Evolutionary conservation across 2,797 vertebrate species (phyloP).

Genomic region (Pangasius djambal): DNA sequence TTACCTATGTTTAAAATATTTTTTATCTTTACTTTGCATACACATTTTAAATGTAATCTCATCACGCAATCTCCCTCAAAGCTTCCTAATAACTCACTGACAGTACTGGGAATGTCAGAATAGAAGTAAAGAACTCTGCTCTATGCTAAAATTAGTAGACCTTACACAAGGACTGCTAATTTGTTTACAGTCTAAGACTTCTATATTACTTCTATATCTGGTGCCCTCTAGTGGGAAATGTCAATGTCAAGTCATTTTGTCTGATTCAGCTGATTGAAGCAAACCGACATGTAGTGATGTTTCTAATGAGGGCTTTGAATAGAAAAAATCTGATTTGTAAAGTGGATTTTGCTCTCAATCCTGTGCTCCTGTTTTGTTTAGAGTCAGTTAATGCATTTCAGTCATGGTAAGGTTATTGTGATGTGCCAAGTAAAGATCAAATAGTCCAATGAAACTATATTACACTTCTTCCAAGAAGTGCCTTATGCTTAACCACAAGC

Average conservation of each 20-base stretch:
- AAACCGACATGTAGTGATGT: neutral
- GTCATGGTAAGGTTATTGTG: neutral
- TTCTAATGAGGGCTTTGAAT: neutral
- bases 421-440: neutral
- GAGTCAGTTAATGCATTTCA: constrained; percentile 5
- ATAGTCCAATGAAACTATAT: neutral
- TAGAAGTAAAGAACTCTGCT: neutral
- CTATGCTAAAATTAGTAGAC: neutral
- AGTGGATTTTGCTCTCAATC: neutral
- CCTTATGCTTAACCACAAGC: constrained; percentile 1
- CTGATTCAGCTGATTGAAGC: neutral
- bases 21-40: neutral
- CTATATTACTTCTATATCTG: constrained; percentile 32
- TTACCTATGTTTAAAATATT: neutral
- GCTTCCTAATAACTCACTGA: neutral
- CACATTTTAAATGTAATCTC: neutral
- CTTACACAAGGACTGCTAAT: neutral
- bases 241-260: constrained; percentile 22
- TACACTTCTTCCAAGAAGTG: neutral
- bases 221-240: constrained; percentile 54
- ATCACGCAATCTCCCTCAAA: neutral
- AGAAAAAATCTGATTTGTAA: neutral
- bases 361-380: neutral
- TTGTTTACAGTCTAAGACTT: constrained; percentile 16
- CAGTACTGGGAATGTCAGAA: neutral